Percentiles rank a stretch among this genome's conserved stretches.
phyloP scores from a whole-genome alignment of 2,113 vertebrate genomes.

The Rhinolophus ferrumequinum region DNA sequence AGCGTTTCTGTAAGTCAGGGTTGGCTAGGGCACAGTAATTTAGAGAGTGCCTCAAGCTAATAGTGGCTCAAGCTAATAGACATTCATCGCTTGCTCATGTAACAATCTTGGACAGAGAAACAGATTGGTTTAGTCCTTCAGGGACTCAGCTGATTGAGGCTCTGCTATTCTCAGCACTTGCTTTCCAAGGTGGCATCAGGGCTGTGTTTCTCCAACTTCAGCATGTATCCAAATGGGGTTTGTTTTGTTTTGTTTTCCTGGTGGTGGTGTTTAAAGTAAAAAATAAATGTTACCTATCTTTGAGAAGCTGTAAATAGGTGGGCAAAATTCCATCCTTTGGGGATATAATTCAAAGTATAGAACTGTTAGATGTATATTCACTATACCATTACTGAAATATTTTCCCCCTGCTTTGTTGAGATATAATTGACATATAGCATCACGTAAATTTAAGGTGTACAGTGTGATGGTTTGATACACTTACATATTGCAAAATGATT shows the following conservation, averaged over 20 bases:
- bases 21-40: not conserved
- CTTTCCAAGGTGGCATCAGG: not conserved
- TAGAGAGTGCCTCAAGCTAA: not conserved
- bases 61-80: not conserved
- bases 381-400: not conserved
- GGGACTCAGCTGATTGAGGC: not conserved
- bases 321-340: not conserved
- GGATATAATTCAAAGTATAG: not conserved
- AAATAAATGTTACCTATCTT: not conserved
- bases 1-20: not conserved
- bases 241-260: not conserved
- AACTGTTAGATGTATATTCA: not conserved
- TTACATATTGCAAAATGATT: not conserved
- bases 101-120: not conserved
- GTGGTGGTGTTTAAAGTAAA: constrained; percentile 1
- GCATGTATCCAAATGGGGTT: not conserved
- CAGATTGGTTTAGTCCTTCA: not conserved
- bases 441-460: not conserved
- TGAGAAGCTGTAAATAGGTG: not conserved
- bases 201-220: not conserved
- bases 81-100: not conserved
- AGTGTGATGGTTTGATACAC: not conserved
- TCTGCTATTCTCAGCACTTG: not conserved
- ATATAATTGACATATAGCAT: not conserved
- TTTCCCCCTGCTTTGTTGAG: not conserved